Base-by-base conservation (phyloP, 2,888 invertebrate species). In the Plagodis pulveraria region DNA sequence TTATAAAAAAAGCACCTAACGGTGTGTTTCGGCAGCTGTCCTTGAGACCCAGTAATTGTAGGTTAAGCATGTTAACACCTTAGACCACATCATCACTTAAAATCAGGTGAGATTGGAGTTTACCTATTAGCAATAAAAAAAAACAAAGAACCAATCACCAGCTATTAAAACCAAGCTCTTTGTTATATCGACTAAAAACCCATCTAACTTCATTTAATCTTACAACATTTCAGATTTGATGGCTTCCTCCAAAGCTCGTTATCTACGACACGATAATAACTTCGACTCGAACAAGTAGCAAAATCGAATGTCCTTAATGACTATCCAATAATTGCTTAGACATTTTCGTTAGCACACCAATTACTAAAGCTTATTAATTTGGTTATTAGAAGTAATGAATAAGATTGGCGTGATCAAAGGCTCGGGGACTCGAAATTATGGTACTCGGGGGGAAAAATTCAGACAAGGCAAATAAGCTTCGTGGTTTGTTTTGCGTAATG, bases 361-460 rank as follows among this genome's bases (percentile, higher is more conserved):
- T 67, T 64, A 67, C 58, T 62, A 40, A 33, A 42, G 56, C 52
- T 65, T 51, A 67, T 65, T 67, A 67, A 67, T 65, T 65, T 50
- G 58, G 58, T 61, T 65, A 54, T 59, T 50, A 53, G 50, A 11
- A 11, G 55, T 66, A 64, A 62, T 61, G 62, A 64, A 64, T 56
- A 48, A 62, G 66, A 58, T 63, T 63, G 66, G 32, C 50, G 52
- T 41, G 58, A 66, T 63, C 55, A 59, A 63, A 63, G 61, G 49
- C 35, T 35, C 38, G 33, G 38, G 45, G 61, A 50, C 35, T 34
- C 36, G 33, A 43, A 50, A 49, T 49, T 51, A 42, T 51, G 42
- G 43, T 38, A 41, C 40, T 10, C 50, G 9, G 6, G 44, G n/a
- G 35, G 38, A 22, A 44, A 38, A 51, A 50, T 50, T 35, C 32